Evolutionary conservation across 2,797 vertebrate genomes (phyloP).

Genomic region (Pseudotriccus pelzelni): DNA sequence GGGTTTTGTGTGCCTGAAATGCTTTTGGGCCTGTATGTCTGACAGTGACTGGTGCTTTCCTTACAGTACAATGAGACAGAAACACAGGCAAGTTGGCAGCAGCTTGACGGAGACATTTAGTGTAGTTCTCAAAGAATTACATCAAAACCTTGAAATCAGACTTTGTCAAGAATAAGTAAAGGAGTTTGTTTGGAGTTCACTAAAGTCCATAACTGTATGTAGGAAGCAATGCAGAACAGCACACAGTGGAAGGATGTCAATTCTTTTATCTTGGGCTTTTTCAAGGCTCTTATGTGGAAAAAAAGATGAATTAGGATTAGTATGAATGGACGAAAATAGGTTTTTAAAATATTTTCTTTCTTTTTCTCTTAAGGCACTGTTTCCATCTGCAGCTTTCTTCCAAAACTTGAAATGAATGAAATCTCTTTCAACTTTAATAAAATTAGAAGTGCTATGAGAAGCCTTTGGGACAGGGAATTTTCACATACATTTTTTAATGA

Average conservation of each 20-base stretch:
- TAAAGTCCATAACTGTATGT: not conserved
- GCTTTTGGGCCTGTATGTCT: not conserved
- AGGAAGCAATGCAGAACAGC: not conserved
- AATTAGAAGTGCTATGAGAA: slow-evolving; percentile 13
- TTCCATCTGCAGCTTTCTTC: slow-evolving; percentile 39
- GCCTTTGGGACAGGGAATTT: slow-evolving; percentile 18
- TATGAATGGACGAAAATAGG: slow-evolving; percentile 7
- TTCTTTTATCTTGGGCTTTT: not conserved
- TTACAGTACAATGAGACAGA: not conserved
- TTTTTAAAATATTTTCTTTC: not conserved
- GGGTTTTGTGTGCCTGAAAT: not conserved
- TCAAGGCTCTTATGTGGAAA: not conserved
- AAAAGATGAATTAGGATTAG: slow-evolving; percentile 3
- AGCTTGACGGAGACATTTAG: not conserved
- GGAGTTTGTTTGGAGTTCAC: not conserved
- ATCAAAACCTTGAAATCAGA: not conserved
- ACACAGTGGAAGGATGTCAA: not conserved
- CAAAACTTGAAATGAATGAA: slow-evolving; percentile 40
- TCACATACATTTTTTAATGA: slow-evolving; percentile 4
- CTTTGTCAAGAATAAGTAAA: not conserved
- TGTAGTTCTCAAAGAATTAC: not conserved
- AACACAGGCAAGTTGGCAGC: not conserved
- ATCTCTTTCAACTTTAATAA: slow-evolving; percentile 12
- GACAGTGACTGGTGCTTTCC: not conserved
- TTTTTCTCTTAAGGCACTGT: slow-evolving; percentile 21